A percentile compares a stretch with the other conserved stretches of the same genome.
Evolutionary conservation across 2,888 invertebrate genomes (phyloP).

Genomic region (Pseudococcus jackbeardsleyi): DNA sequence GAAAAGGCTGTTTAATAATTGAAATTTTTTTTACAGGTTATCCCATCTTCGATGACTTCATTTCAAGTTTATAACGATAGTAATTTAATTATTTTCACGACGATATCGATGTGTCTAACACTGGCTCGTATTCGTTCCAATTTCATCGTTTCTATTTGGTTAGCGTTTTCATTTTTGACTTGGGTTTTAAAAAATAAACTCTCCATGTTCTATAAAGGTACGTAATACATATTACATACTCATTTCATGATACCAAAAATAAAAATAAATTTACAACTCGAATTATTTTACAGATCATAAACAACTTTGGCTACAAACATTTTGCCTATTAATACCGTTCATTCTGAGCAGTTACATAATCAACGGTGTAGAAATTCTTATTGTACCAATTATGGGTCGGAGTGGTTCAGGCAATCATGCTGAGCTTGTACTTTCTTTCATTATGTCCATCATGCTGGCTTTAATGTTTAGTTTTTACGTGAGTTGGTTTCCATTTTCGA

Average conservation of each 20-base stretch:
- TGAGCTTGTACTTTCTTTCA: constrained; percentile 73
- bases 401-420: constrained; percentile 79
- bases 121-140: constrained; percentile 54
- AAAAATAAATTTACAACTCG: constrained; percentile 6
- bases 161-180: constrained; percentile 60
- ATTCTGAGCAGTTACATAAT: constrained; percentile 80
- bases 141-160: constrained; percentile 63
- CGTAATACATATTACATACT: background rate
- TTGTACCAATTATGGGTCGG: constrained; percentile 87
- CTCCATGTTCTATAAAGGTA: constrained; percentile 62
- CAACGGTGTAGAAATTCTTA: constrained; percentile 79
- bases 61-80: constrained; percentile 62
- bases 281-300: constrained; percentile 72
- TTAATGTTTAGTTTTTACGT: constrained; percentile 68
- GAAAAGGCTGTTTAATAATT: no score
- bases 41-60: constrained; percentile 14
- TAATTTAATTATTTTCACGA: constrained; percentile 53
- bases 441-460: constrained; percentile 67
- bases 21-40: constrained; percentile 1
- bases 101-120: constrained; percentile 48
- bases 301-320: constrained; percentile 74
- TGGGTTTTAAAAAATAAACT: constrained; percentile 61
- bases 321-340: constrained; percentile 75
- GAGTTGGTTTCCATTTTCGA: constrained; percentile 67
- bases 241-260: background rate